Evolutionary conservation across 2,888 invertebrate genomes (phyloP).

Genomic region (Napeogenes sylphis): DNA sequence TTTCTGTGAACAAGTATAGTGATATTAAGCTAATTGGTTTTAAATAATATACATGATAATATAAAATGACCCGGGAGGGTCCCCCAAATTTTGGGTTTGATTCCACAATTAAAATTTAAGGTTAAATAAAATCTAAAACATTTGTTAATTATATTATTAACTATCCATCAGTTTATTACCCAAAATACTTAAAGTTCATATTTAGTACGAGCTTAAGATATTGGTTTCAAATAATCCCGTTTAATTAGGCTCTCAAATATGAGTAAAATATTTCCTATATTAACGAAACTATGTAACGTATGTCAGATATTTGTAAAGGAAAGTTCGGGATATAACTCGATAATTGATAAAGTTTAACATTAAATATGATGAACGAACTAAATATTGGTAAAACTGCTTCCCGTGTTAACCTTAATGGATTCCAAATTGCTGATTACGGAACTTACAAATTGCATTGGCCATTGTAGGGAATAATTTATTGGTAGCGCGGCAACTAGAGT

Average conservation of each 20-base stretch:
- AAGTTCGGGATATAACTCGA: conserved; percentile 63
- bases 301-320: conserved; percentile 53
- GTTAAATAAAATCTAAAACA: not conserved
- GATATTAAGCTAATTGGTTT: too few relatives aligned
- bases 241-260: conserved; percentile 23
- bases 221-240: conserved; percentile 21
- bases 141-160: not conserved
- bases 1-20: too few relatives aligned
- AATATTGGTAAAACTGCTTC: conserved; percentile 25
- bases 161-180: not conserved
- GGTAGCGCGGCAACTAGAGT: conserved; percentile 19
- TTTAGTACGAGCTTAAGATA: conserved; percentile 17
- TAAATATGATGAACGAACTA: conserved; percentile 22
- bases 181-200: not conserved
- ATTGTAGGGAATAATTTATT: conserved; percentile 29
- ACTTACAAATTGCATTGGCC: conserved; percentile 29
- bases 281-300: conserved; percentile 29
- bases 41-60: too few relatives aligned
- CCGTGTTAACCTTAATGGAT: conserved; percentile 16
- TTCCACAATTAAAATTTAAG: too few relatives aligned
- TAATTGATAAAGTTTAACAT: conserved; percentile 64
- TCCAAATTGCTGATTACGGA: conserved; percentile 27
- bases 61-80: too few relatives aligned
- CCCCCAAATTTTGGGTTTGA: too few relatives aligned
- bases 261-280: conserved; percentile 19